A percentile compares a stretch with the other conserved stretches of the same genome.
phyloP scores from a whole-genome alignment of 1,140 invertebrate species.

The Drosophila grimshawi region DNA sequence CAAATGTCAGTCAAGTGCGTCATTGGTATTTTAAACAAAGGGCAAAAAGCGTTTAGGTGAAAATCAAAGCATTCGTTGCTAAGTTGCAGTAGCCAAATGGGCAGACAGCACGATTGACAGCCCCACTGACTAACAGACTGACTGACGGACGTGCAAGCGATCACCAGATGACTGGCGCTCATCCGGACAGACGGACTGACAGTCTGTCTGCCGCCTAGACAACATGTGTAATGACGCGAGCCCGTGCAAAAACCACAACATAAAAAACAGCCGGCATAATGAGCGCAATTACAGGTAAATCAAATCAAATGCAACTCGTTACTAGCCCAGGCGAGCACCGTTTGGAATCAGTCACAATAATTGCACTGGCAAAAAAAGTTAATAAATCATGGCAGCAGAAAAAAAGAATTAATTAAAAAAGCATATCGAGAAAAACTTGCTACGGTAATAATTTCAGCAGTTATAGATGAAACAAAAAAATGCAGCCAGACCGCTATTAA shows the following conservation, averaged over 20 bases:
- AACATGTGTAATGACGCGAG: slow-evolving; percentile 76
- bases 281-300: slow-evolving; percentile 75
- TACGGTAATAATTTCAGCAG: slow-evolving; percentile 65
- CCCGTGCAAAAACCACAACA: slow-evolving; percentile 39
- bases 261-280: slow-evolving; percentile 56
- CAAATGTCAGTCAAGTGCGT: slow-evolving; percentile 77
- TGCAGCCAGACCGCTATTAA: slow-evolving; percentile 66
- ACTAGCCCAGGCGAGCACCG: slow-evolving; percentile 44
- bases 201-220: slow-evolving; percentile 60
- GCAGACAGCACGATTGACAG: slow-evolving; percentile 59
- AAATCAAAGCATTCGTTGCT: slow-evolving; percentile 45
- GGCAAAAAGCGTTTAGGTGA: slow-evolving; percentile 59
- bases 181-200: slow-evolving; percentile 50
- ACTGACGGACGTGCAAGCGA: slow-evolving; percentile 7
- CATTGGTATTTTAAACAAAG: slow-evolving; percentile 66
- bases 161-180: neutral
- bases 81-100: slow-evolving; percentile 54
- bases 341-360: slow-evolving; percentile 80
- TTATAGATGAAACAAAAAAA: slow-evolving; percentile 29
- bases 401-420: slow-evolving; percentile 80
- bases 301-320: slow-evolving; percentile 81
- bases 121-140: slow-evolving; percentile 43
- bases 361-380: slow-evolving; percentile 71
- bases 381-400: slow-evolving; percentile 75
- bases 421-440: slow-evolving; percentile 60